A percentile compares a stretch with the other conserved stretches of the same genome.
Conservation (phyloP, 2,113 vertebrate species). For the Ammodytes marinus region DNA sequence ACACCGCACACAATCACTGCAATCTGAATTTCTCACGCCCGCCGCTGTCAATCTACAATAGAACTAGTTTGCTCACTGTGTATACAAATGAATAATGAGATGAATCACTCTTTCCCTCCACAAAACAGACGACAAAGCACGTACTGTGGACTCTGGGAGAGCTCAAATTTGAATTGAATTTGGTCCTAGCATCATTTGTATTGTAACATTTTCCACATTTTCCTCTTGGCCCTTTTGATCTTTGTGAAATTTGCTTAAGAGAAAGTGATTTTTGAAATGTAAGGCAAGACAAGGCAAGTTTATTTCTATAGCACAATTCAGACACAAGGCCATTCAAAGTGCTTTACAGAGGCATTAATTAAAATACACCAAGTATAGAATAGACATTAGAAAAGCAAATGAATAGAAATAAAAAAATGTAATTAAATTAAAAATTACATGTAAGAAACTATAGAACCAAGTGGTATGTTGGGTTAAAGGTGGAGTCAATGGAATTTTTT, state of each 20-base stretch:
- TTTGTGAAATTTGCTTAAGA: neutral
- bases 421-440: too few relatives aligned
- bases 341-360: too few relatives aligned
- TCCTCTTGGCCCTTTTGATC: slow-evolving; percentile 2
- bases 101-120: neutral
- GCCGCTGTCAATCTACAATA: neutral
- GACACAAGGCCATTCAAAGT: too few relatives aligned
- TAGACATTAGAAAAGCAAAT: too few relatives aligned
- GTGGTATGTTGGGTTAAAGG: too few relatives aligned
- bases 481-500: too few relatives aligned
- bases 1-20: neutral
- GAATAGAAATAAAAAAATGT: too few relatives aligned
- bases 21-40: neutral
- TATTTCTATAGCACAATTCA: too few relatives aligned
- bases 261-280: slow-evolving; percentile 4
- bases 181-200: too few relatives aligned
- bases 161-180: neutral
- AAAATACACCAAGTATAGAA: too few relatives aligned
- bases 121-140: neutral
- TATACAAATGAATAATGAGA: neutral
- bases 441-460: too few relatives aligned
- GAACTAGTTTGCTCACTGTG: neutral
- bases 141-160: neutral
- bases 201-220: neutral
- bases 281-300: too few relatives aligned